A percentile compares a stretch with the other conserved stretches of the same genome.
phyloP scores from a whole-genome alignment of 2,113 vertebrate species.

The Notiomystis cincta region DNA sequence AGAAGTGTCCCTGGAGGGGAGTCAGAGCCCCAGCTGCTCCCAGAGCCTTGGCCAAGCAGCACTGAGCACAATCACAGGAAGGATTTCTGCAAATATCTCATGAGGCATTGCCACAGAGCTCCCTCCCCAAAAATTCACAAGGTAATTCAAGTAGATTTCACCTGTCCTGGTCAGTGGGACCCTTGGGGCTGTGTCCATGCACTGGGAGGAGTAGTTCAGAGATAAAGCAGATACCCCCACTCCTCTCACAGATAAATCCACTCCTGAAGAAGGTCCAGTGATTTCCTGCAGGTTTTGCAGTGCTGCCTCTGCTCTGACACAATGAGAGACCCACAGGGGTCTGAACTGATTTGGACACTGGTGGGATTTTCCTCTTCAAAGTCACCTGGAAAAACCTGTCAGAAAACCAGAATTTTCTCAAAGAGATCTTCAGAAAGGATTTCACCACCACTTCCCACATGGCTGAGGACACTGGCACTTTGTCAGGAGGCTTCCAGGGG shows the following conservation, averaged over 20 bases:
- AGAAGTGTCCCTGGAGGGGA: not conserved
- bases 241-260: not conserved
- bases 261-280: not conserved
- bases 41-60: not conserved
- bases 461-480: not conserved
- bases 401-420: not conserved
- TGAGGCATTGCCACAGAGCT: not conserved
- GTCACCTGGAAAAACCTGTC: not conserved
- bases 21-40: not conserved
- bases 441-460: accelerated
- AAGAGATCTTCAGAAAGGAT: not conserved
- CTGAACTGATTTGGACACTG: not conserved
- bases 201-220: not conserved
- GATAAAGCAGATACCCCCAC: not conserved
- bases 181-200: not conserved
- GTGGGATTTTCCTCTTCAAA: not conserved
- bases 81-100: not conserved
- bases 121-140: not conserved
- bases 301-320: not conserved
- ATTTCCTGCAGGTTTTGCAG: not conserved
- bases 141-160: not conserved
- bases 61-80: not conserved
- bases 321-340: not conserved
- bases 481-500: not conserved
- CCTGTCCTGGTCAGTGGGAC: not conserved